These are phyloP conservation scores for Ctena decussata DNA, from an alignment of 2,888 invertebrate species.

Conservation along the genomic window DNA sequence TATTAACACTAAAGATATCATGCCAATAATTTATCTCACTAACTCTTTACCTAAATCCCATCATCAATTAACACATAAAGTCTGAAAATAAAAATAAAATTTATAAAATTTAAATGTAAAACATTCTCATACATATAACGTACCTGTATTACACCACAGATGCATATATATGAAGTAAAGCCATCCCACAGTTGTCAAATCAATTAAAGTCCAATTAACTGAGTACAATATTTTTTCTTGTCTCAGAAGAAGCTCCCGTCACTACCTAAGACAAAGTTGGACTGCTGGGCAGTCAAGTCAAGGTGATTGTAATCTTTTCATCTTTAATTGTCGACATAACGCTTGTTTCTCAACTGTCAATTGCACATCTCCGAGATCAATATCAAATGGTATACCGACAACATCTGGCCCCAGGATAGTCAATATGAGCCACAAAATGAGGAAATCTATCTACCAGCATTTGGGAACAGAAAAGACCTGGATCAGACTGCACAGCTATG, in stretches of 20 bases:
- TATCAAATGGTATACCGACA: neutral
- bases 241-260: neutral
- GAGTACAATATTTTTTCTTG: neutral
- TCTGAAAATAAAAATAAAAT: too few species aligned
- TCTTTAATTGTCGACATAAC: conserved; percentile 6
- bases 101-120: too few species aligned
- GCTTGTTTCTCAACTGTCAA: neutral
- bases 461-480: too few species aligned
- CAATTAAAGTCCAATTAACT: neutral
- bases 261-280: neutral
- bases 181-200: neutral
- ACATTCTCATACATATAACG: too few species aligned
- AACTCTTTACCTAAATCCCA: too few species aligned
- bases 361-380: neutral
- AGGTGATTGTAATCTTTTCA: neutral
- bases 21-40: too few species aligned
- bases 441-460: too few species aligned
- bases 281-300: neutral
- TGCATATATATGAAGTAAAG: neutral
- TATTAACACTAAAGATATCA: too few species aligned
- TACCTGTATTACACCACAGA: too few species aligned
- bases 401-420: conserved; percentile 3
- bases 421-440: too few species aligned
- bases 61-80: too few species aligned
- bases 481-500: too few species aligned